phyloP scores from a whole-genome alignment of 2,888 invertebrate genomes.

The Thereva nobilitata region DNA sequence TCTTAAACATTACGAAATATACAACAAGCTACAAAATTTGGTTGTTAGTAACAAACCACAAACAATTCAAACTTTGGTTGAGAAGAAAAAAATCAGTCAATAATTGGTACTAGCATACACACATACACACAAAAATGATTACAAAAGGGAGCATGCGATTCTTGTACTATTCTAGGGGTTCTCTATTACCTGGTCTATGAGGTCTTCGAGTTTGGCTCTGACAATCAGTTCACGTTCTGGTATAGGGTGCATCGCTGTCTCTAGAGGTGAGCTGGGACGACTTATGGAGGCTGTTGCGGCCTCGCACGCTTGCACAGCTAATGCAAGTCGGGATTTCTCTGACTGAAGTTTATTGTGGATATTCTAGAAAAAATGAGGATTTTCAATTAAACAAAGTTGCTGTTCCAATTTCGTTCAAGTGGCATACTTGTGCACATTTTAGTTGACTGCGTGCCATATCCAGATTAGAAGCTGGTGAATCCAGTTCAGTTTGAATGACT shows the following conservation, averaged over 20 bases:
- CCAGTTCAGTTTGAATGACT: conserved; percentile 72
- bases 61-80: too few relatives aligned
- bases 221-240: conserved; percentile 84
- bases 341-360: conserved; percentile 86
- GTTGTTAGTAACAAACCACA: too few relatives aligned
- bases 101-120: neutral
- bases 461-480: conserved; percentile 74
- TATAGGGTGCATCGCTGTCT: conserved; percentile 81
- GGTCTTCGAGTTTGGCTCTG: conserved; percentile 83
- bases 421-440: conserved; percentile 68
- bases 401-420: neutral
- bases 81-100: too few relatives aligned
- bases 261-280: conserved; percentile 86
- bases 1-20: too few relatives aligned
- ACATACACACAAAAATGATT: neutral
- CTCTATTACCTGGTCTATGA: conserved; percentile 81
- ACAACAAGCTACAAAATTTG: too few relatives aligned
- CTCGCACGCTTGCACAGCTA: conserved; percentile 90
- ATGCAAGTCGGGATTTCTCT: conserved; percentile 82
- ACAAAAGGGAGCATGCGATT: neutral
- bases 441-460: conserved; percentile 73
- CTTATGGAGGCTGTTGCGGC: conserved; percentile 91
- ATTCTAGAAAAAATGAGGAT: conserved; percentile 50
- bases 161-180: neutral
- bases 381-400: neutral